These are phyloP conservation scores for Nerophis lumbriciformis DNA, from an alignment of 2,113 vertebrate genomes.

Conservation along the genomic window DNA sequence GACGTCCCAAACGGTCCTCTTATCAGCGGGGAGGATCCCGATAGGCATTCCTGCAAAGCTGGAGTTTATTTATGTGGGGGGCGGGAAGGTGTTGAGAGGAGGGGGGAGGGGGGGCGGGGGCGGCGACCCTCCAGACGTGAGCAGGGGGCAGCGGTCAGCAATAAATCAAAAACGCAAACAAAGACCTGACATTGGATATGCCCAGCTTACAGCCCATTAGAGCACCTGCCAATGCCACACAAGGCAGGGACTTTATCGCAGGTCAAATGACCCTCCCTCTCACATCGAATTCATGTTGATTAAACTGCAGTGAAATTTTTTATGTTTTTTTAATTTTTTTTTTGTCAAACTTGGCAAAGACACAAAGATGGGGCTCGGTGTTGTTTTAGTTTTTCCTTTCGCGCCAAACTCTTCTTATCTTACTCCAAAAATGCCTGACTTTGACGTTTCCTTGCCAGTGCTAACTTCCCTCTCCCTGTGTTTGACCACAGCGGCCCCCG, in stretches of 20 bases:
- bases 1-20: constrained; percentile 42
- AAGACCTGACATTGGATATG: constrained; percentile 63
- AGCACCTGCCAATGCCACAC: constrained; percentile 72
- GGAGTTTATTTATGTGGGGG: constrained; percentile 70
- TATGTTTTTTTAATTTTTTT: constrained; percentile 38
- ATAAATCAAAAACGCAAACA: constrained; percentile 73
- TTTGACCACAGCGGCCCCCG: constrained; percentile 57
- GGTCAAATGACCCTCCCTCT: constrained; percentile 26
- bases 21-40: constrained; percentile 60
- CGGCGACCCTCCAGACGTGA: constrained; percentile 53
- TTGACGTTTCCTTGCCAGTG: constrained; percentile 59
- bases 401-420: constrained; percentile 66
- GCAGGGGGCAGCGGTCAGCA: constrained; percentile 52
- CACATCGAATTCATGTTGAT: constrained; percentile 37
- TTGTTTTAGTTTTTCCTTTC: constrained; percentile 73
- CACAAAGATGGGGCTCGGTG: constrained; percentile 41
- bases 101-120: constrained; percentile 8
- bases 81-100: constrained; percentile 63
- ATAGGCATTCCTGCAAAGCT: constrained; percentile 57
- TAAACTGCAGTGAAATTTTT: constrained; percentile 29
- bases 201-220: constrained; percentile 30
- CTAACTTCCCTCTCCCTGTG: constrained; percentile 56
- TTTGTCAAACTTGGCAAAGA: constrained; percentile 44
- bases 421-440: constrained; percentile 72
- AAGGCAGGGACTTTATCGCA: constrained; percentile 35